Percentiles rank a stretch among this genome's conserved stretches.
These are phyloP conservation scores for Neosilurus mollespiculum DNA, from an alignment of 2,797 vertebrate species.

Conservation along the genomic window DNA sequence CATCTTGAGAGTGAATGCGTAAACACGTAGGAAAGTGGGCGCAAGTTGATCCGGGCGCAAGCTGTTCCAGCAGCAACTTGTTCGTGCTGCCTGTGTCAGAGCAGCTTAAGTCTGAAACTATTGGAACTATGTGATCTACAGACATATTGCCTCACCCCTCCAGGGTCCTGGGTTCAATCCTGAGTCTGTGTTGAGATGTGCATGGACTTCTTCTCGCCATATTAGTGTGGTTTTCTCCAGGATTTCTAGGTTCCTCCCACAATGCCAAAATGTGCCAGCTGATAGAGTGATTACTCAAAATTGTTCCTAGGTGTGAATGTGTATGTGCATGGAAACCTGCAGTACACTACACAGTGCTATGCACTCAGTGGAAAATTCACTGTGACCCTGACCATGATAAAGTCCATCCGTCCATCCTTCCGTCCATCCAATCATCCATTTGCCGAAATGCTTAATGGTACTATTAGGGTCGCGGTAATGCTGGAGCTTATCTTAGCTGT, in stretches of 20 bases:
- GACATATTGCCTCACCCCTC: not conserved
- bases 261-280: not conserved
- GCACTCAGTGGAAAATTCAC: not conserved
- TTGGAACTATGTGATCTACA: not conserved
- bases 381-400: not conserved
- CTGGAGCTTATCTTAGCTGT: too few relatives aligned
- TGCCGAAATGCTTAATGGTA: too few relatives aligned
- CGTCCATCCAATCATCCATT: too few relatives aligned
- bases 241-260: not conserved
- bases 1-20: too few relatives aligned
- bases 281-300: not conserved
- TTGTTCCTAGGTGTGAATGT: not conserved
- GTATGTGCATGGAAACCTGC: not conserved
- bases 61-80: too few relatives aligned
- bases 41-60: too few relatives aligned
- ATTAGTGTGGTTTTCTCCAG: not conserved
- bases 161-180: not conserved
- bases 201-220: not conserved
- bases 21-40: too few relatives aligned
- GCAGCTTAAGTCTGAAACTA: not conserved
- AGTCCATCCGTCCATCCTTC: too few relatives aligned
- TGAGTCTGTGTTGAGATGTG: not conserved
- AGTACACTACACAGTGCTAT: not conserved
- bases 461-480: too few relatives aligned
- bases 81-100: too few relatives aligned